Evolutionary conservation across 2,113 vertebrate genomes (phyloP).

Genomic region (Rhodinocichla rosea): DNA sequence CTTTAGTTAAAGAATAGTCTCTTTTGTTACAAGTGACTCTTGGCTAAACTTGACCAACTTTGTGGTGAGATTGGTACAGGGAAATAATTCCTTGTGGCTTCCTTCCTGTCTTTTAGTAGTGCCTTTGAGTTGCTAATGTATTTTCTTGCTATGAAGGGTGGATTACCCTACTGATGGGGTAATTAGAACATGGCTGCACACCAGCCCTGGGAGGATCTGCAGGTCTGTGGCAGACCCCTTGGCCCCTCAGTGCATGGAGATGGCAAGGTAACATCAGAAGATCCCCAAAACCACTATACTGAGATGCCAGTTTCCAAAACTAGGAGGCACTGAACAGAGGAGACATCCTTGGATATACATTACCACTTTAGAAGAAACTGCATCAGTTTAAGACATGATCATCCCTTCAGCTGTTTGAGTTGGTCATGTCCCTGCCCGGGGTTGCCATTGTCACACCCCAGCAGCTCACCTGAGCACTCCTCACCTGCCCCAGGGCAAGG

Average conservation of each 20-base stretch:
- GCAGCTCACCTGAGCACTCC: background rate
- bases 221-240: background rate
- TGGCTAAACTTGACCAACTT: background rate
- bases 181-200: background rate
- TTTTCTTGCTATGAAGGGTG: background rate
- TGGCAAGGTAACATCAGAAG: background rate
- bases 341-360: background rate
- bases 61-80: background rate
- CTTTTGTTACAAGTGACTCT: background rate
- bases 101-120: background rate
- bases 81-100: background rate
- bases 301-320: background rate
- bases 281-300: background rate
- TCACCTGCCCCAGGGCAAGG: background rate
- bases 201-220: background rate
- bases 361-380: background rate
- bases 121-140: background rate
- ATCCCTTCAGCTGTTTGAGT: background rate
- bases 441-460: background rate
- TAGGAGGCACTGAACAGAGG: background rate
- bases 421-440: fast-evolving
- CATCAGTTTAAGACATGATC: background rate
- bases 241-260: background rate
- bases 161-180: background rate
- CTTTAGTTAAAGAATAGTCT: background rate